Conservation (phyloP, 2,888 invertebrate genomes). For the Tortricodes alternella region DNA sequence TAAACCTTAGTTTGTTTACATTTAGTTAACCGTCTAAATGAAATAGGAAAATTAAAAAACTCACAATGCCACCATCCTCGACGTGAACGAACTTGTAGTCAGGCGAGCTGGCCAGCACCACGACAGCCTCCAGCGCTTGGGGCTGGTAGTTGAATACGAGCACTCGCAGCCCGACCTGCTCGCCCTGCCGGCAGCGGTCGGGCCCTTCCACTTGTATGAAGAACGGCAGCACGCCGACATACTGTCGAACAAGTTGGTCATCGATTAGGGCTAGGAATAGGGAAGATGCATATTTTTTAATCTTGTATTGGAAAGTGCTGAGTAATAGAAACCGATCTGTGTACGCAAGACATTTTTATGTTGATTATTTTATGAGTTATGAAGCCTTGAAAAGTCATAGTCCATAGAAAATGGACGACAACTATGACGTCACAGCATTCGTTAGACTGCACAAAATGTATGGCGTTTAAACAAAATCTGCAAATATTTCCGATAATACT, state of each 20-base stretch:
- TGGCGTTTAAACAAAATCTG: no score
- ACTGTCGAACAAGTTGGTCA: constrained; percentile 79
- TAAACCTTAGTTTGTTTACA: not conserved
- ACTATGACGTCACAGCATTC: no score
- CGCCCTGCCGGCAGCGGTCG: constrained; percentile 90
- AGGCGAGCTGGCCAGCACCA: constrained; percentile 91
- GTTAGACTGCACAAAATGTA: no score
- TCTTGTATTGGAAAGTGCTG: no score
- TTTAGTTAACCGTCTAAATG: not conserved
- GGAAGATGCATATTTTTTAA: no score
- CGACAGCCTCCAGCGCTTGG: constrained; percentile 91
- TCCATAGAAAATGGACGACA: no score
- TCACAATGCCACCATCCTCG: constrained; percentile 92
- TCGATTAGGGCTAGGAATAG: no score
- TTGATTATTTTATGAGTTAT: no score
- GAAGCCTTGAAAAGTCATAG: no score
- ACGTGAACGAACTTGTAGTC: constrained; percentile 97
- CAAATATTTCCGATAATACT: no score
- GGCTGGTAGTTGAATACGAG: constrained; percentile 97
- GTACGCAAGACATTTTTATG: no score
- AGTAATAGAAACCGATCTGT: no score
- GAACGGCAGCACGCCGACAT: constrained; percentile 95
- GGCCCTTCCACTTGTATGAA: constrained; percentile 98
- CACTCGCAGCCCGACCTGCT: constrained; percentile 96
- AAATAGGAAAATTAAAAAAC: constrained; percentile 37